Evolutionary conservation across 2,113 vertebrate species (phyloP).

Genomic region (Chaetorhynchus papuensis): DNA sequence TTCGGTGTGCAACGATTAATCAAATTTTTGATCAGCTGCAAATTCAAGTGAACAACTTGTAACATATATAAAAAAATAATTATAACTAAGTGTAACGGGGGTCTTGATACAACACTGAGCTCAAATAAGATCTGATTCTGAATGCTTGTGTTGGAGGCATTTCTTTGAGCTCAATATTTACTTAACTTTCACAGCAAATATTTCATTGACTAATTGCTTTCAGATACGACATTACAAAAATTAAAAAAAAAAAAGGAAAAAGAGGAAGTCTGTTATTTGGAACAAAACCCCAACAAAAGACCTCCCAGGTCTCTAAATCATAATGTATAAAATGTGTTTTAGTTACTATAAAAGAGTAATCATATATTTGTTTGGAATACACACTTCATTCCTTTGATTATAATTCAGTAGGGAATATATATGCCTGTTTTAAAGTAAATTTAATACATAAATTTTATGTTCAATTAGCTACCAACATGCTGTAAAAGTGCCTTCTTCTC

Average conservation of each 20-base stretch:
- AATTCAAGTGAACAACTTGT: neutral
- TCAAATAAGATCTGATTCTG: neutral
- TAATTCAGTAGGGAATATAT: neutral
- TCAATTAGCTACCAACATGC: neutral
- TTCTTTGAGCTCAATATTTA: neutral
- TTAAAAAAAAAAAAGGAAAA: neutral
- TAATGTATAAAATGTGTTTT: neutral
- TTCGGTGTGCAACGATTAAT: neutral
- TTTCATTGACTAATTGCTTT: neutral
- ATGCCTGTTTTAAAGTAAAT: neutral
- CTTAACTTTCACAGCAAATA: neutral
- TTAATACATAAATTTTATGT: neutral
- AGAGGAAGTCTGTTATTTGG: neutral
- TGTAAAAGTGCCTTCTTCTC: neutral
- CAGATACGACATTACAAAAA: neutral
- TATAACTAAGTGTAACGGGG: neutral
- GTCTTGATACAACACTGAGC: neutral
- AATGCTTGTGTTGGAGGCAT: neutral
- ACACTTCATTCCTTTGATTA: neutral
- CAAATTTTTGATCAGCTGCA: neutral
- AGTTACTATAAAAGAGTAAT: neutral
- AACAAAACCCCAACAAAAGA: neutral
- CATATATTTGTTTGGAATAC: neutral
- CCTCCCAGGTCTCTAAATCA: neutral
- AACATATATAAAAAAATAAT: neutral